Evolutionary conservation across 2,797 vertebrate genomes (phyloP).

Genomic region (Gadopsis bispinosus): DNA sequence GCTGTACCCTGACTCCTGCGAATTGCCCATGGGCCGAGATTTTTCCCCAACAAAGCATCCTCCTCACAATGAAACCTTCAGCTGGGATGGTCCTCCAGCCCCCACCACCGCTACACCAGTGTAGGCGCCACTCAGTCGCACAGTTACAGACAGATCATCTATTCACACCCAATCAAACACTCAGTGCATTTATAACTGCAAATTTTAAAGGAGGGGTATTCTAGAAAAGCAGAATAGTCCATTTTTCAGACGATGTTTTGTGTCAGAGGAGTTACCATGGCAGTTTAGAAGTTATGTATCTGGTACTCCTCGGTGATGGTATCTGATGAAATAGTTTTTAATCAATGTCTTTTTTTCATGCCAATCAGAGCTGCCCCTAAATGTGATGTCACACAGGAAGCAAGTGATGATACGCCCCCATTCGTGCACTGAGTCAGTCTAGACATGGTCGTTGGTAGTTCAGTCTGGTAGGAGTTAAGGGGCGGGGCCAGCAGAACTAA

Average conservation of each 20-base stretch:
- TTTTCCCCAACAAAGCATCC: fast-evolving
- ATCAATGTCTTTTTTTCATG: neutral
- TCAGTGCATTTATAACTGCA: constrained; percentile 40
- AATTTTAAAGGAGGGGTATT: constrained; percentile 51
- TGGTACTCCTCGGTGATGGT: neutral
- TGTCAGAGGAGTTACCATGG: neutral
- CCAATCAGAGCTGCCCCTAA: neutral
- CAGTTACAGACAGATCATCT: constrained; percentile 21
- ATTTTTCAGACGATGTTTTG: neutral
- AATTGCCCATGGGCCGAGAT: neutral
- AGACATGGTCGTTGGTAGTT: neutral
- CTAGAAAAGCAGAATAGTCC: constrained; percentile 1
- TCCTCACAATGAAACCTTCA: fast-evolving
- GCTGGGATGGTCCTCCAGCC: constrained; percentile 11
- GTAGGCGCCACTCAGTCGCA: neutral
- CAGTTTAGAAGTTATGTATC: neutral
- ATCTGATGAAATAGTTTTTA: neutral
- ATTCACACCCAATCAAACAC: constrained; percentile 54
- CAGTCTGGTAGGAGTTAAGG: too few relatives aligned
- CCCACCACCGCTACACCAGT: neutral
- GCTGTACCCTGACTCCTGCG: constrained; percentile 80
- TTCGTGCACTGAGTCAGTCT: neutral
- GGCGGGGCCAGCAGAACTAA: neutral
- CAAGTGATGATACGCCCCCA: too few relatives aligned
- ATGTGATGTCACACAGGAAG: neutral